Evolutionary conservation across 1,140 invertebrate species (phyloP).

Genomic region (Polypedilum pembai): DNA sequence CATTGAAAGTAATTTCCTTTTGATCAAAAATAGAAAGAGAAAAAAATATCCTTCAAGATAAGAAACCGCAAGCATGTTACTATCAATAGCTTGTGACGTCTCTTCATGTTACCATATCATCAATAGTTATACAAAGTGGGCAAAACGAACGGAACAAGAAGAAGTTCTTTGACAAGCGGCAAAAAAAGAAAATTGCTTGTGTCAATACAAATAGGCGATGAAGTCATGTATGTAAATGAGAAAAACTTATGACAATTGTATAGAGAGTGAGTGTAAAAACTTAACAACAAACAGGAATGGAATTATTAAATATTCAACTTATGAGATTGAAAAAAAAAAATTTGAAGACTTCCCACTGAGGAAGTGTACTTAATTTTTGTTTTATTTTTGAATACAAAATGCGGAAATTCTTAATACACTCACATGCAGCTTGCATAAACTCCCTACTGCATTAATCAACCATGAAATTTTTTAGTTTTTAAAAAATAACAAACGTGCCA

Average conservation of each 20-base stretch:
- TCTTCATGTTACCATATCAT: slow-evolving; percentile 4
- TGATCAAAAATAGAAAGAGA: background rate
- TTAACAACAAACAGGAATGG: background rate
- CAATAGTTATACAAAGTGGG: background rate
- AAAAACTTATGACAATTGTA: background rate
- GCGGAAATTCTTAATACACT: background rate
- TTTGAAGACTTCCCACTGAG: background rate
- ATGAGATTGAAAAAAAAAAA: background rate
- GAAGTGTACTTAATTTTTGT: background rate
- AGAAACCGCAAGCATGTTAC: background rate
- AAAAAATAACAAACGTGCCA: background rate
- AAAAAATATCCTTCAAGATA: background rate
- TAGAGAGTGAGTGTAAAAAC: background rate
- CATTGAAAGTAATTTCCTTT: no score
- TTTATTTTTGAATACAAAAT: background rate
- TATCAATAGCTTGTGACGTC: background rate
- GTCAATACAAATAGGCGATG: background rate
- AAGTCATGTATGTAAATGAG: slow-evolving; percentile 7
- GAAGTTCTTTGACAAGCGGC: no score
- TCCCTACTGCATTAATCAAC: background rate
- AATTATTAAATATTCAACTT: background rate
- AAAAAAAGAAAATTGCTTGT: background rate
- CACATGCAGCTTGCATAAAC: background rate
- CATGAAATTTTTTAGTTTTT: background rate
- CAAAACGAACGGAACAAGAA: no score